Percentiles rank a stretch among this genome's conserved stretches.
Conservation (phyloP, 2,888 invertebrate genomes). For the Auanema freiburgensis region DNA sequence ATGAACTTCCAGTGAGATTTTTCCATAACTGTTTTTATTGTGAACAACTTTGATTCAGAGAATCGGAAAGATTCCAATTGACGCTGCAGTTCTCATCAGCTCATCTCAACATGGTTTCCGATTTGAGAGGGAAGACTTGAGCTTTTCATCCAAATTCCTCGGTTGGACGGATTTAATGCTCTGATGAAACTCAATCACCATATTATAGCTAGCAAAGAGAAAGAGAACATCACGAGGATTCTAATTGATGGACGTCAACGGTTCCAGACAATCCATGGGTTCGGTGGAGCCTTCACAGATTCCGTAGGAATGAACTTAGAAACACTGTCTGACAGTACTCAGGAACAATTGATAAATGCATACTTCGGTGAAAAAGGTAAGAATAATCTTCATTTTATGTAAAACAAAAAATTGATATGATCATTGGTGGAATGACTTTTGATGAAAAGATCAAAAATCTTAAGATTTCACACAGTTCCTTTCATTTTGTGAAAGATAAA, state of each 20-base stretch:
- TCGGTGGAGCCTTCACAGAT: conserved; percentile 13
- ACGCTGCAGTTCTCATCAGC: conserved; percentile 3
- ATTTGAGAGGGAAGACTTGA: conserved; percentile 6
- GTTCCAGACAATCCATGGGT: conserved; percentile 56
- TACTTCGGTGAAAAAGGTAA: conserved; percentile 9
- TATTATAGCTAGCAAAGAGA: not conserved
- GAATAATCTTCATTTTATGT: too few species aligned
- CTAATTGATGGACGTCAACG: conserved; percentile 27
- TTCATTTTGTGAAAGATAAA: too few species aligned
- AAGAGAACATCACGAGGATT: not conserved
- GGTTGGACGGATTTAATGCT: not conserved
- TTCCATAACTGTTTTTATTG: not conserved
- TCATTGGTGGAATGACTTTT: too few species aligned
- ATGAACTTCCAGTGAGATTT: not conserved
- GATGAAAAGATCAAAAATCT: too few species aligned
- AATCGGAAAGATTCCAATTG: not conserved
- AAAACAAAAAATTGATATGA: too few species aligned
- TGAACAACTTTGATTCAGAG: conserved; percentile 5
- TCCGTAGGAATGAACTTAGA: conserved; percentile 7
- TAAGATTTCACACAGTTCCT: too few species aligned
- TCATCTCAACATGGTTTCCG: conserved; percentile 5
- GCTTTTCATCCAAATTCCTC: not conserved
- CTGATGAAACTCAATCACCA: not conserved
- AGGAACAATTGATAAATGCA: conserved; percentile 5
- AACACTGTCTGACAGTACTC: not conserved